A percentile compares a stretch with the other conserved stretches of the same genome.
Conservation (phyloP, 2,888 invertebrate species). For the Drosophila kambysellisi region DNA sequence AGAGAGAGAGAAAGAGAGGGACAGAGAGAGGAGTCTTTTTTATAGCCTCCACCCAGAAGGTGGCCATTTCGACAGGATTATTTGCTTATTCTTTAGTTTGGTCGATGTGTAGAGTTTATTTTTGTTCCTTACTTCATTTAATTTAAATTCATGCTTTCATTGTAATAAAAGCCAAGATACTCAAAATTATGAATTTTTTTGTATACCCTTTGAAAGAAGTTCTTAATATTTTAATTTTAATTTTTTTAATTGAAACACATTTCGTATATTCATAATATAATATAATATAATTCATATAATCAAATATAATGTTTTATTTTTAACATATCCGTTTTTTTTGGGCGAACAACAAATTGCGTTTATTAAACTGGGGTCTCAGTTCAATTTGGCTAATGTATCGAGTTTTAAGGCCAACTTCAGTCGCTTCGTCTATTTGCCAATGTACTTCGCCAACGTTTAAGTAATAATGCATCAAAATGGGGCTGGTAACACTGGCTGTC, state of each 20-base stretch:
- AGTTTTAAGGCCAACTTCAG: constrained; percentile 1
- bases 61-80: not conserved
- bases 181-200: not conserved
- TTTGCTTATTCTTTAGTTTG: not conserved
- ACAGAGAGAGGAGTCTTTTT: not conserved
- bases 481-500: constrained; percentile 12
- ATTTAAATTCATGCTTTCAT: not conserved
- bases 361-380: constrained; percentile 4
- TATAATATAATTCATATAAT: no score
- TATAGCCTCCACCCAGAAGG: not conserved
- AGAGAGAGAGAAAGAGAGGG: not conserved
- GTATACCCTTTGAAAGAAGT: no score
- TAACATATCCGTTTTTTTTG: not conserved
- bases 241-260: not conserved
- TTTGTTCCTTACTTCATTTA: not conserved
- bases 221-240: no score
- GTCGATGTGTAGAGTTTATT: not conserved
- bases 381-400: constrained; percentile 31
- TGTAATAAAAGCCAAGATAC: not conserved
- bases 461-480: constrained; percentile 62
- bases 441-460: constrained; percentile 37
- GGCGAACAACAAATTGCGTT: not conserved
- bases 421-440: constrained; percentile 32
- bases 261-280: not conserved
- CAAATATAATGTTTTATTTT: not conserved